Evolutionary conservation across 2,113 vertebrate species (phyloP).

Genomic region (Ondatra zibethicus): DNA sequence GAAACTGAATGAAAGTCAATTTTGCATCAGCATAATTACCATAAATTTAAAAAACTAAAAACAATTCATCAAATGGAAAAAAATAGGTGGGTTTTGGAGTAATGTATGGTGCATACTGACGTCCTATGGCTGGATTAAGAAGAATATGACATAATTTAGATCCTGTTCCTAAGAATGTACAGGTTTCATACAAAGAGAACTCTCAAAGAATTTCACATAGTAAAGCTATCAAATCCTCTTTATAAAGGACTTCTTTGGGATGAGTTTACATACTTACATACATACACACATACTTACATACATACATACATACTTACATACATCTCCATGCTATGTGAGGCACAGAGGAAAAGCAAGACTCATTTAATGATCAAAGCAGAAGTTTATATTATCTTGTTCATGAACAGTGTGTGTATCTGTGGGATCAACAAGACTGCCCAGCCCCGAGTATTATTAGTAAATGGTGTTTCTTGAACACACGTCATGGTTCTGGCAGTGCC

Average conservation of each 20-base stretch:
- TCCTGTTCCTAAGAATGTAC: conserved; percentile 1
- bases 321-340: not conserved
- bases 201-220: not conserved
- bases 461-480: not conserved
- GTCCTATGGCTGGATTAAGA: not conserved
- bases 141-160: conserved; percentile 10
- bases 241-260: not conserved
- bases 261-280: not conserved
- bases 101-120: not conserved
- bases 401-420: not conserved
- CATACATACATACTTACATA: not conserved
- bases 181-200: not conserved
- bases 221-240: not conserved
- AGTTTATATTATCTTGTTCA: not conserved
- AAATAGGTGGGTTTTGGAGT: conserved; percentile 8
- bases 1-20: not conserved
- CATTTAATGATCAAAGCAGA: not conserved
- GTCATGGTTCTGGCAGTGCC: not conserved
- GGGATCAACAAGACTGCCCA: not conserved
- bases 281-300: no score
- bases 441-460: not conserved
- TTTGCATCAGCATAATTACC: not conserved
- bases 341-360: not conserved
- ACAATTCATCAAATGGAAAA: not conserved
- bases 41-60: conserved; percentile 47